These are phyloP conservation scores for Cotesia glomerata DNA, from an alignment of 1,140 invertebrate genomes.

Conservation along the genomic window DNA sequence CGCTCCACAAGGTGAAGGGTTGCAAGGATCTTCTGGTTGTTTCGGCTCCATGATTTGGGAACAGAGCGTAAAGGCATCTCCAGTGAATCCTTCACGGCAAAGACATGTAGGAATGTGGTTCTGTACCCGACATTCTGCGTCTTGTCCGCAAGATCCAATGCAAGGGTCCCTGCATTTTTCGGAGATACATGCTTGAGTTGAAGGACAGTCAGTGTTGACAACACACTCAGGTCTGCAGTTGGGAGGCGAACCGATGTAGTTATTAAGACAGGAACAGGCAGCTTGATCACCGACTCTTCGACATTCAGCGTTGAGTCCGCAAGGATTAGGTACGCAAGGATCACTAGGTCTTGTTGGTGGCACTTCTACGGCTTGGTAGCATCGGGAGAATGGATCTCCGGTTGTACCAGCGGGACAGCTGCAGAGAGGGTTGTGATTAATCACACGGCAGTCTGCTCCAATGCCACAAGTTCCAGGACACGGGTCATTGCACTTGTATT, in stretches of 20 bases:
- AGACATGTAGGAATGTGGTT: slow-evolving; percentile 78
- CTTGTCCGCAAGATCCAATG: slow-evolving; percentile 71
- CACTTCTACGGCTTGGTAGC: slow-evolving; percentile 50
- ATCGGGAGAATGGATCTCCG: slow-evolving; percentile 75
- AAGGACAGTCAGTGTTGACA: slow-evolving; percentile 65
- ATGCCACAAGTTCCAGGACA: slow-evolving; percentile 81
- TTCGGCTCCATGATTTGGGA: slow-evolving; percentile 59
- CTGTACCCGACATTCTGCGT: slow-evolving; percentile 75
- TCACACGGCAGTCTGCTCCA: slow-evolving; percentile 76
- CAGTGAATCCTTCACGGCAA: slow-evolving; percentile 70
- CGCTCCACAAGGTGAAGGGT: slow-evolving; percentile 79
- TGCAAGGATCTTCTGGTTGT: slow-evolving; percentile 70
- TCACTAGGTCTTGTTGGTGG: slow-evolving; percentile 43
- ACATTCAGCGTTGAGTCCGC: slow-evolving; percentile 66
- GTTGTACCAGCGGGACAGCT: slow-evolving; percentile 71
- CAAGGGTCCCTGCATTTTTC: slow-evolving; percentile 77
- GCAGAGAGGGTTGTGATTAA: slow-evolving; percentile 78
- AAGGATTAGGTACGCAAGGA: slow-evolving; percentile 62
- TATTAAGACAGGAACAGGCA: slow-evolving; percentile 66
- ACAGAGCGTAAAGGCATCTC: slow-evolving; percentile 70
- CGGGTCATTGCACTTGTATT: slow-evolving; percentile 78
- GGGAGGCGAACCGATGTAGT: slow-evolving; percentile 65
- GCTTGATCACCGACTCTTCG: slow-evolving; percentile 62
- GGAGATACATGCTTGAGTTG: slow-evolving; percentile 65
- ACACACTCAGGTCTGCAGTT: slow-evolving; percentile 68